These are phyloP conservation scores for Scalopus aquaticus DNA, from an alignment of 2,113 vertebrate genomes.

Conservation along the genomic window DNA sequence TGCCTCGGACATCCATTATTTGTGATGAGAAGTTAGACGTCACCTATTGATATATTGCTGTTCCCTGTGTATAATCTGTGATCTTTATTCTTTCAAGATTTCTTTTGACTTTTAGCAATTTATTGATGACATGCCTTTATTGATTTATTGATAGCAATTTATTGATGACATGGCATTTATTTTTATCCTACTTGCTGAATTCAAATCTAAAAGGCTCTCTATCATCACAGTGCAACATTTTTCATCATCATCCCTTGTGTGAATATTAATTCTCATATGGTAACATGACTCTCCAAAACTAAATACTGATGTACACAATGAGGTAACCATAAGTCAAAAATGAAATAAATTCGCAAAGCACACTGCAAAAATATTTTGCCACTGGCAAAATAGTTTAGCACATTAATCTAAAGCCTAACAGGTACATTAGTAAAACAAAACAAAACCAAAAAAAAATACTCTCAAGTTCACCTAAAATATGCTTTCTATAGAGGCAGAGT, in stretches of 20 bases:
- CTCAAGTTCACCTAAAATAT: not conserved
- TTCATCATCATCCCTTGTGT: not conserved
- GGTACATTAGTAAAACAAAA: not conserved
- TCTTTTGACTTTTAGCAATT: not conserved
- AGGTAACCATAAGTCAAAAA: not conserved
- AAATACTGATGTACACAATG: not conserved
- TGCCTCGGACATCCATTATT: not conserved
- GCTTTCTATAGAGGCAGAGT: not conserved
- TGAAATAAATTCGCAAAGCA: not conserved
- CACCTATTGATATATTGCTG: not conserved
- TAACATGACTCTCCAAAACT: not conserved
- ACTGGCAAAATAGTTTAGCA: not conserved
- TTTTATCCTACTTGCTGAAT: not conserved
- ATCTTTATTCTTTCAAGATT: not conserved
- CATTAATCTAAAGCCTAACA: constrained; percentile 10
- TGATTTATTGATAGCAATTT: too few species aligned
- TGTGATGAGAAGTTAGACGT: not conserved
- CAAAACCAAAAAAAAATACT: not conserved
- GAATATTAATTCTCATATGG: not conserved
- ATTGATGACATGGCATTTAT: not conserved
- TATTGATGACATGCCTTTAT: not conserved
- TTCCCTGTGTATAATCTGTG: not conserved
- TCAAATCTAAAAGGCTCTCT: not conserved
- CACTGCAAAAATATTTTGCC: not conserved
- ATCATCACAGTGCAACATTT: not conserved